Evolutionary conservation across 1,140 invertebrate species (phyloP), one percentile per base, ranked within the genome.

Genomic region (Drosophila bocqueti): DNA sequence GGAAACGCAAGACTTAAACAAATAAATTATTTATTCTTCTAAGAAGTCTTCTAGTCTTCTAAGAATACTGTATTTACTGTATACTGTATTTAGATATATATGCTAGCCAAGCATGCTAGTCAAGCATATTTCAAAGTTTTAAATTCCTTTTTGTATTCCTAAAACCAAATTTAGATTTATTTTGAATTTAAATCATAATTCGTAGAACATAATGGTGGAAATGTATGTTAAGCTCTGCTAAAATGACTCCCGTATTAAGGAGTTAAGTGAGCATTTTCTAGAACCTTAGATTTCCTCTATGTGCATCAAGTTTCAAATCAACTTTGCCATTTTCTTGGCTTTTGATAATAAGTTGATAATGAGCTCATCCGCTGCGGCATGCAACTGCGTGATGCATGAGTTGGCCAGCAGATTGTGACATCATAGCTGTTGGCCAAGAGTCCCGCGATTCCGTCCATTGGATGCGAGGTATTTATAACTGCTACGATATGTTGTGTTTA

Each of bases 261-360:
- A 3, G 2, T 24, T 24, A 24, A 29, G 16, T 2, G 15, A 7
- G 9, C 4, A 11, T 6, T 0, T 18, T 15, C 5, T 54, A 24
- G 31, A 54, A 54, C 13, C 36, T 55, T 26, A 55, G 54, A 11
- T 55, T 26, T 55, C 21, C 54, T 40, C 54, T 24, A 21, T 55
- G 54, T 55, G 34, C 76, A 64, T 59, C 24, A 11, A 50, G 63
- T 36, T 36, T 36, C 46, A 78, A 72, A 78, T 71, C 55, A 57
- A 61, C 66, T 60, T 60, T 77, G 68, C 65, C 68, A 78, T 78
- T 78, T 81, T 71, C 57, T 60, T 46, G 38, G 50, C 77, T 67
- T 64, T 81, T 85, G 71, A 79, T 89, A 89, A 90, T 89, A 85
- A 79, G 74, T 66, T 67, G 71, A 85, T 89, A 90, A 89, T 89